phyloP scores from a whole-genome alignment of 2,797 vertebrate species.

The Siniperca undulata region DNA sequence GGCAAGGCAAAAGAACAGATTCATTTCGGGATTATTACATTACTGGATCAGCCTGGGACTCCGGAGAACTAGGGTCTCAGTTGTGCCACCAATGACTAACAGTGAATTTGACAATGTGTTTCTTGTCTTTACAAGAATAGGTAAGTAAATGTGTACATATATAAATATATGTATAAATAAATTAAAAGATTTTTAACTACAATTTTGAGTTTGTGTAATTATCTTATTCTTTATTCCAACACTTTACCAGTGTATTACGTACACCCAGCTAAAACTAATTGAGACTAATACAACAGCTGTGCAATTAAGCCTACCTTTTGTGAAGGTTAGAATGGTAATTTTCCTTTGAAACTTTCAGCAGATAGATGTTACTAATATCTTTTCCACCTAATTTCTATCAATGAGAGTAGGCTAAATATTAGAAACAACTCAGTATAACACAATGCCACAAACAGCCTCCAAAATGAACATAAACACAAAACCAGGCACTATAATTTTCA shows the following conservation, averaged over 20 bases:
- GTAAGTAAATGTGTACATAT: constrained; percentile 87
- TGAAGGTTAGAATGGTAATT: no score
- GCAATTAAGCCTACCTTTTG: not conserved
- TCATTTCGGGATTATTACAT: constrained; percentile 31
- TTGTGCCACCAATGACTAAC: constrained; percentile 79
- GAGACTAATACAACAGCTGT: not conserved
- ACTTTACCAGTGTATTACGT: not conserved
- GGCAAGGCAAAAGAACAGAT: constrained; percentile 11
- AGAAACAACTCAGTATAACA: not conserved
- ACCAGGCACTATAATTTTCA: not conserved
- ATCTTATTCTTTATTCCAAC: not conserved
- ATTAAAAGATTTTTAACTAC: constrained; percentile 90
- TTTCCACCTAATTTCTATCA: not conserved
- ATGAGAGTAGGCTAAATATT: not conserved
- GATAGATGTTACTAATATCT: not conserved
- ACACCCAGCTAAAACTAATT: not conserved
- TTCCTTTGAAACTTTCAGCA: not conserved
- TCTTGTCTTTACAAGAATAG: constrained; percentile 82
- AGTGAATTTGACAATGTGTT: constrained; percentile 76
- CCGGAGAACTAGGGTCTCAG: constrained; percentile 51
- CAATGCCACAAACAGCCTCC: not conserved
- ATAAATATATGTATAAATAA: constrained; percentile 91
- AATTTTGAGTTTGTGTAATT: constrained; percentile 22
- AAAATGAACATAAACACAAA: not conserved
- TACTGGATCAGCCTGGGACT: constrained; percentile 42